Conservation (phyloP, 2,113 vertebrate species). For the Meles meles region DNA sequence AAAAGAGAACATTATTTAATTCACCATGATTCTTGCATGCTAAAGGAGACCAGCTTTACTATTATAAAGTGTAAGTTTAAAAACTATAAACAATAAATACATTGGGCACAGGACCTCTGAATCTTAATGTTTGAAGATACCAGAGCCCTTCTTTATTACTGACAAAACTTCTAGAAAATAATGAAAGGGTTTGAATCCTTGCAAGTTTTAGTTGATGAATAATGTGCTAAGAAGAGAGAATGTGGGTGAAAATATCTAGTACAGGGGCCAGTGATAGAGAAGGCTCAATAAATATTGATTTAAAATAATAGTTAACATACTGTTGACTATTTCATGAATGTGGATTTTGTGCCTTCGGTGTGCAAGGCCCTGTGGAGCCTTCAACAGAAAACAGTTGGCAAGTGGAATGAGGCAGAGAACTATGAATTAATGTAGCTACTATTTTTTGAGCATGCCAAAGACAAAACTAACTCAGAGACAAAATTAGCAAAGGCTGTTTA, state of each 20-base stretch:
- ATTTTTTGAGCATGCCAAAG: neutral
- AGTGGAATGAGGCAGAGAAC: neutral
- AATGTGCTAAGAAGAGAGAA: neutral
- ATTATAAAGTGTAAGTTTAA: neutral
- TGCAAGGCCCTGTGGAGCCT: neutral
- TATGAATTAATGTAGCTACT: neutral
- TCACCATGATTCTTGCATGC: neutral
- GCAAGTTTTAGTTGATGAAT: neutral
- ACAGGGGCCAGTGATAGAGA: neutral
- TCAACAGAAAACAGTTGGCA: neutral
- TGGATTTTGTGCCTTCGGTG: neutral
- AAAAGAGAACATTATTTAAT: slow-evolving; percentile 12
- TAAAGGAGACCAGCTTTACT: neutral
- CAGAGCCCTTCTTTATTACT: neutral
- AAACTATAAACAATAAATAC: neutral
- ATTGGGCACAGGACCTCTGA: neutral
- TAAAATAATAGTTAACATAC: slow-evolving; percentile 26
- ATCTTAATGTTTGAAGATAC: neutral
- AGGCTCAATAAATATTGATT: neutral
- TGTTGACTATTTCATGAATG: neutral
- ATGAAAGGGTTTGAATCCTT: neutral
- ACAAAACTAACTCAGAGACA: neutral
- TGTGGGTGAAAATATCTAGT: neutral
- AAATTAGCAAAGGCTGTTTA: neutral
- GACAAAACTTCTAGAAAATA: neutral